Percentiles rank a stretch among this genome's conserved stretches.
phyloP scores from a whole-genome alignment of 2,888 invertebrate genomes.

The Strigamia crassipes region DNA sequence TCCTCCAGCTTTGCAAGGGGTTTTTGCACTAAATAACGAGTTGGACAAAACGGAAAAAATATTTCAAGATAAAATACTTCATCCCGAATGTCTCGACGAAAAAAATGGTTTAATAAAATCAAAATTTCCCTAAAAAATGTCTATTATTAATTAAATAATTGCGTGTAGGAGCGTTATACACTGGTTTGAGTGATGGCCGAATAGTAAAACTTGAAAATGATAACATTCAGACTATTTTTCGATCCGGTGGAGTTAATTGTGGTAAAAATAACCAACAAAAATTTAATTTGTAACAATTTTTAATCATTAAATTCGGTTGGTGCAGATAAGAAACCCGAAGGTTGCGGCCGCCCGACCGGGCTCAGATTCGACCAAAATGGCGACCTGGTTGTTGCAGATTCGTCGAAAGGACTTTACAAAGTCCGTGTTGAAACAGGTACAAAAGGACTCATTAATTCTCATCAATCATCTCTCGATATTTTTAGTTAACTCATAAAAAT shows the following conservation, averaged over 20 bases:
- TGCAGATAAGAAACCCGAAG: not conserved
- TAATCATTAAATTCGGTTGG: not conserved
- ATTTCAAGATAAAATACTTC: not conserved
- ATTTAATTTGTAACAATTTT: not conserved
- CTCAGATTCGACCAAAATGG: conserved; percentile 30
- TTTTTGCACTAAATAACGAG: not conserved
- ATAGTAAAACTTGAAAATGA: not conserved
- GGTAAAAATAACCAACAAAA: not conserved
- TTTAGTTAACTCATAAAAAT: not conserved
- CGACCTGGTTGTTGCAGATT: conserved; percentile 39
- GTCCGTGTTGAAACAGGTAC: conserved; percentile 21
- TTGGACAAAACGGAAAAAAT: not conserved
- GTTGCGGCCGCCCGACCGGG: conserved; percentile 35
- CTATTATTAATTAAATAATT: not conserved
- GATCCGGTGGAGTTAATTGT: not conserved
- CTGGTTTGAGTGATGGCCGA: conserved; percentile 18
- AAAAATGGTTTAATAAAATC: not conserved
- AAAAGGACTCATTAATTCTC: not conserved
- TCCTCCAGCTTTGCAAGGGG: not conserved
- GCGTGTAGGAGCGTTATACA: not conserved
- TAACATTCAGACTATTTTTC: not conserved
- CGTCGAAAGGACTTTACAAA: conserved; percentile 26
- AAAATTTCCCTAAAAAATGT: not conserved
- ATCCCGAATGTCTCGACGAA: not conserved
- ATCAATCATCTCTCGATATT: not conserved